Percentiles rank a stretch among this genome's conserved stretches.
phyloP scores from a whole-genome alignment of 2,888 invertebrate species.

The Steromphala cineraria region DNA sequence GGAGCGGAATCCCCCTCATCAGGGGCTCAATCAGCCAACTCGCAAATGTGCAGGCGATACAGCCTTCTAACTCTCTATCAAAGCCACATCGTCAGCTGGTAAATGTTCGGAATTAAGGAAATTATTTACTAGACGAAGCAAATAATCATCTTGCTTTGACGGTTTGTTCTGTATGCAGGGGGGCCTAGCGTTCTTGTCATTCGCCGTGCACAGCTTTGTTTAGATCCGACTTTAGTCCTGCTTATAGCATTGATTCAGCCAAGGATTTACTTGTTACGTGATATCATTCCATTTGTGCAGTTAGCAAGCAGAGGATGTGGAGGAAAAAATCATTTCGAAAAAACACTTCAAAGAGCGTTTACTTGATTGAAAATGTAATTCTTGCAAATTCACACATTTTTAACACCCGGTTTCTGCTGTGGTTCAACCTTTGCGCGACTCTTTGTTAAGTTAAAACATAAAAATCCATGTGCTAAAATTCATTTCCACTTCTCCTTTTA shows the following conservation, averaged over 20 bases:
- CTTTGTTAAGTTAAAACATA: not conserved
- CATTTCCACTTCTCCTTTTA: not conserved
- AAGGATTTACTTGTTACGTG: not conserved
- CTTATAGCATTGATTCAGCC: not conserved
- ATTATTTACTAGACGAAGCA: constrained; percentile 8
- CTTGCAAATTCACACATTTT: constrained; percentile 8
- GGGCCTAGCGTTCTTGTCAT: not conserved
- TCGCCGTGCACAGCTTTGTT: not conserved
- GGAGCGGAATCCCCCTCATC: not conserved
- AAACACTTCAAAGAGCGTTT: constrained; percentile 8
- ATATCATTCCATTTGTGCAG: not conserved
- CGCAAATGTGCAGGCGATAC: not conserved
- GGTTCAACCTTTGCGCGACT: not conserved
- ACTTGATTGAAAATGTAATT: constrained; percentile 2
- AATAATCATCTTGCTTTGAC: not conserved
- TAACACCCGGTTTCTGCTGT: not conserved
- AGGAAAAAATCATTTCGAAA: not conserved
- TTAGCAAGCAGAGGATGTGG: not conserved
- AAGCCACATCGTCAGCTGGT: not conserved
- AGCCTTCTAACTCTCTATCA: not conserved
- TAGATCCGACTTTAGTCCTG: not conserved
- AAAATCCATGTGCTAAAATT: constrained; percentile 10
- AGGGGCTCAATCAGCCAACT: not conserved
- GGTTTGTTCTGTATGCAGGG: not conserved
- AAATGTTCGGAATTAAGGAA: constrained; percentile 2